Base-by-base conservation (phyloP, 2,113 vertebrate species). In the Andinoacara biseriatus region DNA sequence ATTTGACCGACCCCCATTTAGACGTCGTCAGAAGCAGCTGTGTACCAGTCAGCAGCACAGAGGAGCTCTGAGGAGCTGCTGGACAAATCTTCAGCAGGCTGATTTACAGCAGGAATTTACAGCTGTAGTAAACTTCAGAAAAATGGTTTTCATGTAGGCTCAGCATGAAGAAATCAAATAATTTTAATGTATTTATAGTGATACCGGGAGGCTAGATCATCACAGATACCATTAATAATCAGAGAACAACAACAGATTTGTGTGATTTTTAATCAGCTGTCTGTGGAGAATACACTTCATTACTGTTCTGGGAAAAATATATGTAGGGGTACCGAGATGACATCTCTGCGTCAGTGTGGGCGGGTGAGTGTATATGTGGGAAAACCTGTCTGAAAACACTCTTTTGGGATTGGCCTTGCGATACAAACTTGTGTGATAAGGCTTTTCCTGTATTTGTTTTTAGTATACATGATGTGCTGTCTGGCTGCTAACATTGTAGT, bases 401-500 rank as follows among this genome's bases (percentile, higher is more conserved):
- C 15, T 40, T 49, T 72, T 40, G 38, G n/a, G 24, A 49, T 38
- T 61, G 22, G 24, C 29, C 35, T 77, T 46, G 60, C 7, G 54
- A 46, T 40, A 7, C 20, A 59, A 26, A 40, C 26, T 74, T 58
- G 7, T 58, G 59, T 56, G 62, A 67, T 49, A 62, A 54, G 33
- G 38, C 20, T 77, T 26, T 26, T 38, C 6, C 38, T 40, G 8
- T 80, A 62, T 84, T 81, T 82, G 60, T 87, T 88, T 88, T 84
- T 78, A 58, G 56, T 84, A 60, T 46, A 78, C 29, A 74, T 40
- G 38, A 80, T 85, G 63, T 78, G 61, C 80, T 83, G 82, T 80
- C 79, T 75, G 18, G 60, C 78, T 80, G 60, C 79, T 76, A 85
- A 75, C 67, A 76, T 83, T 85, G 82, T 89, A 78, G 65, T 81